A percentile compares a stretch with the other conserved stretches of the same genome.
phyloP scores from a whole-genome alignment of 1,140 invertebrate species.

The Drosophila persimilis region DNA sequence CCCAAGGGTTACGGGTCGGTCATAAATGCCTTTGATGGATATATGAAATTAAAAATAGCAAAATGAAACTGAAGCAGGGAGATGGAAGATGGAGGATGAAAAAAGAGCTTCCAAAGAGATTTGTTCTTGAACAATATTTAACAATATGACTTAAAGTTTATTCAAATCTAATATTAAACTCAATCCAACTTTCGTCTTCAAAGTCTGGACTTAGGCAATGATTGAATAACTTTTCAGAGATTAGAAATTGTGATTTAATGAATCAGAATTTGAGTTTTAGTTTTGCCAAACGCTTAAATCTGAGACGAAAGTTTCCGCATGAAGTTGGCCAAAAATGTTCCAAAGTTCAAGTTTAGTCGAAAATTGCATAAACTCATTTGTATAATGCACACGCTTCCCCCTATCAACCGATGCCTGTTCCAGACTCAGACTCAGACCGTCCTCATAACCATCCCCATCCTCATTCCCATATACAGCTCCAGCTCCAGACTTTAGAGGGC shows the following conservation, averaged over 20 bases:
- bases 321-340: constrained; percentile 25
- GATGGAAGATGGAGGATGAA: not conserved
- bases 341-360: constrained; percentile 44
- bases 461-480: not conserved
- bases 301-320: constrained; percentile 26
- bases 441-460: not conserved
- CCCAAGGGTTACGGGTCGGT: constrained; percentile 3
- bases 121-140: too few relatives aligned
- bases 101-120: not conserved
- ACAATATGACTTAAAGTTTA: too few relatives aligned
- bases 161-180: too few relatives aligned
- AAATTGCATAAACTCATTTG: constrained; percentile 67
- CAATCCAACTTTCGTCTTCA: too few relatives aligned
- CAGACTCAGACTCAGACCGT: too few relatives aligned
- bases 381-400: constrained; percentile 49
- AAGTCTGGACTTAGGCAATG: too few relatives aligned
- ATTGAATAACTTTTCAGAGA: too few relatives aligned
- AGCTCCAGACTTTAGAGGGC: constrained; percentile 22
- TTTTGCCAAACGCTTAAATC: constrained; percentile 35
- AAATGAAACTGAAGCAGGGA: constrained; percentile 10
- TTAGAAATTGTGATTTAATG: constrained; percentile 21
- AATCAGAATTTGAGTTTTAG: constrained; percentile 29
- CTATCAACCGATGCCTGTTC: constrained; percentile 10
- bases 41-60: constrained; percentile 9
- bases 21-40: constrained; percentile 27